These are phyloP conservation scores for Aleadryas rufinucha DNA, from an alignment of 2,113 vertebrate species.

Conservation along the genomic window DNA sequence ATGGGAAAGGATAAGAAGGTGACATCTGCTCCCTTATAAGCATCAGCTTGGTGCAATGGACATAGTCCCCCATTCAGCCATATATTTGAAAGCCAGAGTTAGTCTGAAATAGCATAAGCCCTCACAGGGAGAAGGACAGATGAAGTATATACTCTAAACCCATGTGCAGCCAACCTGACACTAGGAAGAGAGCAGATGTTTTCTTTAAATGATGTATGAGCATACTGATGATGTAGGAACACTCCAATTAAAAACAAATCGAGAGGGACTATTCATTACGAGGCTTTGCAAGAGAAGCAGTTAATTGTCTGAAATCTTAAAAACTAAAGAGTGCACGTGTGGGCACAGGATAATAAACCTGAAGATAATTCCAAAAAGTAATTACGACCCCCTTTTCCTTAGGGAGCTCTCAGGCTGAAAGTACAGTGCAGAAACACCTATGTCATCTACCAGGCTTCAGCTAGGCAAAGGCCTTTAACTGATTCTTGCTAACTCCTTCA, in stretches of 20 bases:
- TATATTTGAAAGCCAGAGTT: not conserved
- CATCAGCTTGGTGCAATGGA: not conserved
- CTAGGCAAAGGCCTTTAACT: not conserved
- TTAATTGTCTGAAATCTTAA: not conserved
- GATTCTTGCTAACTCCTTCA: not conserved
- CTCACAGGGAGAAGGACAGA: not conserved
- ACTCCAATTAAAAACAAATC: constrained; percentile 1
- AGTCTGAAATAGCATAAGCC: not conserved
- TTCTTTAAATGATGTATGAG: not conserved
- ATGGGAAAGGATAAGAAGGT: not conserved
- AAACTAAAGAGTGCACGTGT: not conserved
- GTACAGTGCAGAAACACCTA: not conserved
- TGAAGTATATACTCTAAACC: not conserved
- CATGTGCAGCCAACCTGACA: not conserved
- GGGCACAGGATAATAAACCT: not conserved
- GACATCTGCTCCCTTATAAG: not conserved
- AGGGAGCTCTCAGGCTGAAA: not conserved
- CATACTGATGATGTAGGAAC: not conserved
- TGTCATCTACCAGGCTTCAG: not conserved
- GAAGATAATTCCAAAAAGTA: not conserved
- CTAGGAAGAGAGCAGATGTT: not conserved
- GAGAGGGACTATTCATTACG: not conserved
- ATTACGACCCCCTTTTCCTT: not conserved
- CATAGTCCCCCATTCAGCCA: not conserved
- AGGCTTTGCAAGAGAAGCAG: not conserved